phyloP scores from a whole-genome alignment of 2,888 invertebrate genomes.

The Latheticus oryzae region DNA sequence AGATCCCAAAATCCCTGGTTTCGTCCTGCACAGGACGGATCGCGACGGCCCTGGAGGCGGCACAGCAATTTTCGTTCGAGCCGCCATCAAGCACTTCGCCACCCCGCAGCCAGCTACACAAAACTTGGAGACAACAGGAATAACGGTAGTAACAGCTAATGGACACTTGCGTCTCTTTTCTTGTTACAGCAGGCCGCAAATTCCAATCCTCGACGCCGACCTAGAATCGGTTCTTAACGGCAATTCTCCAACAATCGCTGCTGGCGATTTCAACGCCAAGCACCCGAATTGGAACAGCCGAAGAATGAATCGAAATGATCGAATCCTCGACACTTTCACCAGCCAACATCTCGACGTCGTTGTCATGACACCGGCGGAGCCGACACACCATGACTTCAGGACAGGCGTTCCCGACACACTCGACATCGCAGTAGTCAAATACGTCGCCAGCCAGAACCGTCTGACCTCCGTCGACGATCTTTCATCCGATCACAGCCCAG shows the following conservation, averaged over 20 bases:
- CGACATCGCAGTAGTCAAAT: neutral
- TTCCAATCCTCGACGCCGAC: neutral
- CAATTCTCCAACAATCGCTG: slow-evolving; percentile 3
- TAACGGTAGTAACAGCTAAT: neutral
- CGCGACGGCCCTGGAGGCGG: slow-evolving; percentile 1
- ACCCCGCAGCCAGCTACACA: neutral
- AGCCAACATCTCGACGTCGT: no score
- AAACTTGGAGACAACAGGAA: neutral
- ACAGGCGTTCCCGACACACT: neutral
- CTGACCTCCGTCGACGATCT: neutral
- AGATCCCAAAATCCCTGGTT: neutral
- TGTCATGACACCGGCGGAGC: no score
- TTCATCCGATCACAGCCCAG: neutral
- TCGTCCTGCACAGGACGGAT: neutral
- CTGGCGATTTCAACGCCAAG: slow-evolving; percentile 28
- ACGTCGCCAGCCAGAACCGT: neutral
- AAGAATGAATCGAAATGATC: neutral
- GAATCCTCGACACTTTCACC: neutral
- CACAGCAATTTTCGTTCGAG: slow-evolving; percentile 7
- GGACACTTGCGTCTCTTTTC: neutral
- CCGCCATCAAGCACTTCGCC: neutral
- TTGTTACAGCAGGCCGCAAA: neutral
- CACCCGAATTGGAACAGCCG: slow-evolving; percentile 17
- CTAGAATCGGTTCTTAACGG: neutral
- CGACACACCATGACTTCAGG: no score